Conservation (phyloP, 2,797 vertebrate species). For the Enteromius thamalakanensis region DNA sequence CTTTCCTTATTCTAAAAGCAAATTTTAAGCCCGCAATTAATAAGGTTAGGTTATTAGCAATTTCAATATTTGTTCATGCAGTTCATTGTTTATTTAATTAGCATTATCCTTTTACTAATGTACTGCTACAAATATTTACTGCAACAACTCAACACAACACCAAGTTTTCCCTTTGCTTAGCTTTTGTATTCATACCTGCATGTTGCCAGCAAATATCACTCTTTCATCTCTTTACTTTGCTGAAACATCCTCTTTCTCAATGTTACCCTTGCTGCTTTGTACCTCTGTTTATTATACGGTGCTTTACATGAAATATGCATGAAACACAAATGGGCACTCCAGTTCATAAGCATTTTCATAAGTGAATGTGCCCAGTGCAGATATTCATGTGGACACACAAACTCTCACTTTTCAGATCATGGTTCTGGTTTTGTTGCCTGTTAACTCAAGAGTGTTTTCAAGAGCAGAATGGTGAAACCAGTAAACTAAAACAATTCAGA, state of each 20-base stretch:
- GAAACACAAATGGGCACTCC: constrained; percentile 39
- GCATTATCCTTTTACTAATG: neutral
- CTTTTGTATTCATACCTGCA: constrained; percentile 10
- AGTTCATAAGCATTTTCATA: constrained; percentile 37
- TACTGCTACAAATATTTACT: neutral
- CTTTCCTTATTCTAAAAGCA: neutral
- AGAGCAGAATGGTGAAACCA: constrained; percentile 27
- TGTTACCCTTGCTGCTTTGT: constrained; percentile 29
- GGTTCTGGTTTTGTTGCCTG: constrained; percentile 23
- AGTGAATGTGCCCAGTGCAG: constrained; percentile 25
- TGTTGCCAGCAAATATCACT: constrained; percentile 9
- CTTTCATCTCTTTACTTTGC: constrained; percentile 26
- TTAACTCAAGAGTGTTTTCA: constrained; percentile 27
- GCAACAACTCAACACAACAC: neutral
- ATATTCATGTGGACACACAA: constrained; percentile 6
- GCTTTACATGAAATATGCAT: constrained; percentile 38
- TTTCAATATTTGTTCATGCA: neutral
- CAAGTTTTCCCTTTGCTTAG: neutral
- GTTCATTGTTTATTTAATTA: neutral
- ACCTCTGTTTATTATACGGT: constrained; percentile 26
- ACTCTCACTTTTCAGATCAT: constrained; percentile 3
- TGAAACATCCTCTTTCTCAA: constrained; percentile 24
- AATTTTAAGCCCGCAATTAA: neutral
- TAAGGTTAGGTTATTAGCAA: neutral
- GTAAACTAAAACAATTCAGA: constrained; percentile 15